Percentiles rank a stretch among this genome's conserved stretches.
These are phyloP conservation scores for Actinia equina DNA, from an alignment of 64 coral and sea anemone genomes.

Conservation along the genomic window DNA sequence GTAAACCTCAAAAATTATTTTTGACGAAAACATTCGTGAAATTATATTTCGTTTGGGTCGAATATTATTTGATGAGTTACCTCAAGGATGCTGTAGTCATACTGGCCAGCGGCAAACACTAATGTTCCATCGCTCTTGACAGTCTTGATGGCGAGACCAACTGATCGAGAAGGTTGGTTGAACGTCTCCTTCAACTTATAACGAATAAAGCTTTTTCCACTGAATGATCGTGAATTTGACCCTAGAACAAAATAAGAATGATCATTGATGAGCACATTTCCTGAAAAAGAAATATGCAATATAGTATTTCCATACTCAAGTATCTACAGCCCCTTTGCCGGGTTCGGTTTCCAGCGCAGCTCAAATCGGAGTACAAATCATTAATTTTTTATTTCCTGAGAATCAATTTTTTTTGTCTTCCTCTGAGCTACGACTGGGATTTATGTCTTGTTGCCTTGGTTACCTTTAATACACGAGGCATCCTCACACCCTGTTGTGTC, in stretches of 20 bases:
- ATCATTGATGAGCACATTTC: not conserved
- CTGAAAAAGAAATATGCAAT: too few species aligned
- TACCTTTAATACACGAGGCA: slow-evolving; percentile 79
- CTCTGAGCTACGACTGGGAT: too few species aligned
- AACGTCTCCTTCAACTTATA: slow-evolving; percentile 79
- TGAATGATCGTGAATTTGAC: slow-evolving; percentile 54
- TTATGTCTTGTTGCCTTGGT: not conserved
- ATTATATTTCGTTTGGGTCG: too few species aligned
- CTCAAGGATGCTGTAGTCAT: slow-evolving; percentile 96
- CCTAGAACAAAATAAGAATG: slow-evolving; percentile 28
- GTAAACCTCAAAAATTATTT: not conserved
- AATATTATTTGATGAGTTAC: slow-evolving; percentile 6
- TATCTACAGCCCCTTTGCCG: too few species aligned
- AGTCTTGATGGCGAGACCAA: slow-evolving; percentile 77
- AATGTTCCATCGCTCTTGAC: slow-evolving; percentile 73
- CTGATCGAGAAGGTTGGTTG: slow-evolving; percentile 71
- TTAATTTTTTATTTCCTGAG: too few species aligned
- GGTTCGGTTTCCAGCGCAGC: too few species aligned
- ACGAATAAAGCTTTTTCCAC: slow-evolving; percentile 65
- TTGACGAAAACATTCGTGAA: not conserved
- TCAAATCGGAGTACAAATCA: too few species aligned
- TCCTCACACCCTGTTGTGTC: slow-evolving; percentile 67
- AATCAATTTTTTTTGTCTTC: too few species aligned
- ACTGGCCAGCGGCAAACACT: slow-evolving; percentile 85
- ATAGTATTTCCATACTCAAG: too few species aligned